These are phyloP conservation scores for Crotalus helleri DNA, from an alignment of 2,113 vertebrate species.

Conservation along the genomic window DNA sequence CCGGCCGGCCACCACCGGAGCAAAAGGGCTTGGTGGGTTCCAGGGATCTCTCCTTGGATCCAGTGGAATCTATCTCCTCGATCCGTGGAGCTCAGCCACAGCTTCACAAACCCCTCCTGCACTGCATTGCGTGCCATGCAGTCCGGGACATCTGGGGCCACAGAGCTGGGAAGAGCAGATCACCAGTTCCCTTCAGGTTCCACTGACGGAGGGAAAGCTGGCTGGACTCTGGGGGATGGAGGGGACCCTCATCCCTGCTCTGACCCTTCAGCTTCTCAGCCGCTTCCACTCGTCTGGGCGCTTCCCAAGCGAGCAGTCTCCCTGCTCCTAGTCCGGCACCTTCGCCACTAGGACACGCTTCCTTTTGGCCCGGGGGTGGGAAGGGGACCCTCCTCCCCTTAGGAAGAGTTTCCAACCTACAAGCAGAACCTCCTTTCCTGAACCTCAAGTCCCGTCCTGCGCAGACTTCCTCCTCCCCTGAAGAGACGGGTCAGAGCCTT, in stretches of 20 bases:
- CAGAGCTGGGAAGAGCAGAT: neutral
- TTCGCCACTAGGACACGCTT: neutral
- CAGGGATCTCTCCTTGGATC: neutral
- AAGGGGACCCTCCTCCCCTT: neutral
- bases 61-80: neutral
- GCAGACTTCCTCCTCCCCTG: neutral
- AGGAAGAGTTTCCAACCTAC: neutral
- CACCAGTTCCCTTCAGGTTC: neutral
- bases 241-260: neutral
- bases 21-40: neutral
- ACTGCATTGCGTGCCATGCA: neutral
- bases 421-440: neutral
- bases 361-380: neutral
- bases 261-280: neutral
- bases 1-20: neutral
- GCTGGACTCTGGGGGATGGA: neutral
- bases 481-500: no score
- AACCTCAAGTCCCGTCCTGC: neutral
- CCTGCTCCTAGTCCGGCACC: neutral
- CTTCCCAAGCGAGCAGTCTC: neutral
- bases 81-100: neutral
- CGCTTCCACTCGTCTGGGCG: neutral
- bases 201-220: neutral
- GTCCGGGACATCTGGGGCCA: neutral
- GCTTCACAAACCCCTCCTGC: neutral